Percentiles rank a stretch among this genome's conserved stretches.
These are phyloP conservation scores for Trichogramma pretiosum DNA, from an alignment of 1,140 invertebrate species.

Conservation along the genomic window DNA sequence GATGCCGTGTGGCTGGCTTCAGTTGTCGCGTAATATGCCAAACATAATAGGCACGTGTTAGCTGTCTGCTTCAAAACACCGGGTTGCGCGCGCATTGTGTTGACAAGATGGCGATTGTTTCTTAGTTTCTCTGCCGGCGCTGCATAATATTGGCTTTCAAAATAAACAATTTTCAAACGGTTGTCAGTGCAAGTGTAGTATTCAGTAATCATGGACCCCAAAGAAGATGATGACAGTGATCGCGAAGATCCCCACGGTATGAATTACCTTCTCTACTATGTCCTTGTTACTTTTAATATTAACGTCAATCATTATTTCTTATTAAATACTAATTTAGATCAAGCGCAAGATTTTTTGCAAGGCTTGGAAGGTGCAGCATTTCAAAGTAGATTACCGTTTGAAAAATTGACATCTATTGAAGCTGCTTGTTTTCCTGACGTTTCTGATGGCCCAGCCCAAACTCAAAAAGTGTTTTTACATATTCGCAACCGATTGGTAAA, in stretches of 20 bases:
- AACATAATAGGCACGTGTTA: no score
- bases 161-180: no score
- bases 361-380: constrained; percentile 87
- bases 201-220: no score
- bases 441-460: constrained; percentile 66
- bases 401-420: constrained; percentile 90
- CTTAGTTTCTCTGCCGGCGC: no score
- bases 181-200: no score
- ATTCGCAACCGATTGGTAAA: constrained; percentile 80
- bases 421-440: constrained; percentile 90
- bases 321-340: no score
- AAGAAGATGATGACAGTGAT: constrained; percentile 43
- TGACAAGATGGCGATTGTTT: no score
- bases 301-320: constrained; percentile 20
- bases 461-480: constrained; percentile 85
- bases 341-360: constrained; percentile 43
- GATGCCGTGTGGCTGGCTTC: no score
- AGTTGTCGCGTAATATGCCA: no score
- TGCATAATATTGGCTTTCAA: no score
- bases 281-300: background rate
- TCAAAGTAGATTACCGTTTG: constrained; percentile 86
- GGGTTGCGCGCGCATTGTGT: no score
- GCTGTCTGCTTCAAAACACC: no score
- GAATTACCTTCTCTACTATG: background rate
- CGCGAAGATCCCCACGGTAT: constrained; percentile 43